Percentiles rank a stretch among this genome's conserved stretches.
These are phyloP conservation scores for Sibirionetta formosa DNA, from an alignment of 2,797 vertebrate genomes.

Conservation along the genomic window DNA sequence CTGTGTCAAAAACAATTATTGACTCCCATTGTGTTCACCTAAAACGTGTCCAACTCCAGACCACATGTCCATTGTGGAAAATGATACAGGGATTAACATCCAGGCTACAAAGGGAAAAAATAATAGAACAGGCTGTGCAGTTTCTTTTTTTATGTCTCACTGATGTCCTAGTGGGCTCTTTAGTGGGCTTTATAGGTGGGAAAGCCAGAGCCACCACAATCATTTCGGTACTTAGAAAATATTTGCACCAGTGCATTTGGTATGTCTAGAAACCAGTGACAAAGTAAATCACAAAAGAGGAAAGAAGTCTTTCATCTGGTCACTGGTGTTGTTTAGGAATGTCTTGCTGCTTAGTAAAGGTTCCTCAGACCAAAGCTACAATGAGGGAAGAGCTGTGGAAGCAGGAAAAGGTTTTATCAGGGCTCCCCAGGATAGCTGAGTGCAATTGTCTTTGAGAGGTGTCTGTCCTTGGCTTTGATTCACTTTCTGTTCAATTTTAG, in stretches of 20 bases:
- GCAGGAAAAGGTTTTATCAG: neutral
- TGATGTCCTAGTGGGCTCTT: neutral
- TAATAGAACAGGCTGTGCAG: neutral
- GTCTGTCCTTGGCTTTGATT: neutral
- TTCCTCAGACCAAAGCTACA: neutral
- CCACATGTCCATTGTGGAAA: neutral
- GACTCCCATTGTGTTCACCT: neutral
- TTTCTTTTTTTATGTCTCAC: neutral
- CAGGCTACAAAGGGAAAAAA: neutral
- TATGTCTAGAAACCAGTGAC: neutral
- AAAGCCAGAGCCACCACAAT: neutral
- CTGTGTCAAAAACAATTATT: neutral
- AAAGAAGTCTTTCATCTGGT: neutral
- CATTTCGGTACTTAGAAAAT: neutral
- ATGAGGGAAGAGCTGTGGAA: neutral
- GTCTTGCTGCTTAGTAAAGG: neutral
- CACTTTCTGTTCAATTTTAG: neutral
- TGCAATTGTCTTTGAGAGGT: conserved; percentile 8
- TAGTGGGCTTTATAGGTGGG: neutral
- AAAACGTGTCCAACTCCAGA: neutral
- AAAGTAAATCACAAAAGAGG: neutral
- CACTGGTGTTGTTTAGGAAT: neutral
- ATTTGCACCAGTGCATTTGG: neutral
- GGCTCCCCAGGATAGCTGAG: neutral
- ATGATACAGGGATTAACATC: neutral